A percentile compares a stretch with the other conserved stretches of the same genome.
phyloP scores from a whole-genome alignment of 2,888 invertebrate species.

The Xylota sylvarum region DNA sequence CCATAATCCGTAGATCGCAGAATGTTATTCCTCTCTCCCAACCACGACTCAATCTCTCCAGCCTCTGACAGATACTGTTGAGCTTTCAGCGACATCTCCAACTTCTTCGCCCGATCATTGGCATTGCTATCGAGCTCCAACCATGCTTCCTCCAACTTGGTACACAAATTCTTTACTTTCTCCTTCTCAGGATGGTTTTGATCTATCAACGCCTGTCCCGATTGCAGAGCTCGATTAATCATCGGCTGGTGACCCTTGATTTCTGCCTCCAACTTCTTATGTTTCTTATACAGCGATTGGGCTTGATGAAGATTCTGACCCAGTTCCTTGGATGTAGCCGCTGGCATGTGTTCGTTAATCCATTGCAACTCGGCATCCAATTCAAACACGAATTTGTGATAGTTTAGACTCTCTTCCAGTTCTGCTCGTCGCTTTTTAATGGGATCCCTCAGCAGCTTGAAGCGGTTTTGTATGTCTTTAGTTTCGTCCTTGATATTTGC shows the following conservation, averaged over 20 bases:
- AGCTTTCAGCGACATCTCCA: constrained; percentile 94
- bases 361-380: constrained; percentile 97
- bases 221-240: constrained; percentile 92
- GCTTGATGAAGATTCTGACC: constrained; percentile 96
- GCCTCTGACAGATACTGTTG: constrained; percentile 97
- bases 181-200: constrained; percentile 92
- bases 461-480: constrained; percentile 89
- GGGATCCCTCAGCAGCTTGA: constrained; percentile 90
- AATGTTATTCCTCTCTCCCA: constrained; percentile 93
- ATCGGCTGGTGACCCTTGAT: constrained; percentile 93
- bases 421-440: constrained; percentile 90
- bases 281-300: constrained; percentile 96
- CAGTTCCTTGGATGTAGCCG: constrained; percentile 90
- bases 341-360: constrained; percentile 95
- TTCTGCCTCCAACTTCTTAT: constrained; percentile 96
- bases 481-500: constrained; percentile 93
- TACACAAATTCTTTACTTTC: constrained; percentile 92
- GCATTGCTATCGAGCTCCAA: constrained; percentile 89
- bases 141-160: constrained; percentile 91
- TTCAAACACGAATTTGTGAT: constrained; percentile 96
- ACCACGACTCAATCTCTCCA: constrained; percentile 96
- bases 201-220: constrained; percentile 91
- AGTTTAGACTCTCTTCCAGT: constrained; percentile 92
- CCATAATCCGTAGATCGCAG: constrained; percentile 94
- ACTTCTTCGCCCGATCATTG: constrained; percentile 89